Evolutionary conservation across 2,888 invertebrate species (phyloP), one percentile per base, ranked within the genome.

Genomic region (Pseudococcus longispinus): DNA sequence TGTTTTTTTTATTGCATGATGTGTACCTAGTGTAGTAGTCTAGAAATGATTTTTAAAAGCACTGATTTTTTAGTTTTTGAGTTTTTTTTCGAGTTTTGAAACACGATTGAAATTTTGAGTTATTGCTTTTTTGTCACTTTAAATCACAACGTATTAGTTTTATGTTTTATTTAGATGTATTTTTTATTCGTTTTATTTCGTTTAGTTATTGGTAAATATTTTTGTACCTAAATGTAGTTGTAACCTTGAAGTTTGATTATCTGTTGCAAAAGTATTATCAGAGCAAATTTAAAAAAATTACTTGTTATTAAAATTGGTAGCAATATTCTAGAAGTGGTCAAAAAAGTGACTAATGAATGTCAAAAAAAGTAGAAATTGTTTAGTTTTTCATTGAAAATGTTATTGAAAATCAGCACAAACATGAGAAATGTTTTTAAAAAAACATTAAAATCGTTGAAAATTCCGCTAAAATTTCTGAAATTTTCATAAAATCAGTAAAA

Each of bases 71-170:
- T 80, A 15, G 4, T 80, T 42, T 42, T 74, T 32, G 0, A 20
- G 42, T 80, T 42, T 20, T 37, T 20, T 80, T 42, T 20, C 8
- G 42, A 80, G 42, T 80, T 80, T 80, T 42, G 0, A 42, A 42
- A 37, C 77, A 42, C 77, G 77, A 20, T 80, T 80, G 77, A 80
- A 80, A 80, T 42, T 80, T 74, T 74, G 29, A 70, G 23, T 26
- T 70, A 26, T 80, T n/a, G 1, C 6, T 37, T 37, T 77, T 77
- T 80, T 42, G 11, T 37, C 32, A n/a, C 9, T 80, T 80, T 80
- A 20, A 80, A 70, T 70, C 70, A 29, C 29, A 29, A 70, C 70
- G 15, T 70, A 70, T 26, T 46, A 15, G 1, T 46, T 60, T 60
- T 60, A 20, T n/a, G n/a, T 20, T 60, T 60, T 65, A 65, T 13